Evolutionary conservation across 2,888 invertebrate genomes (phyloP).

Genomic region (Hipparchia semele): DNA sequence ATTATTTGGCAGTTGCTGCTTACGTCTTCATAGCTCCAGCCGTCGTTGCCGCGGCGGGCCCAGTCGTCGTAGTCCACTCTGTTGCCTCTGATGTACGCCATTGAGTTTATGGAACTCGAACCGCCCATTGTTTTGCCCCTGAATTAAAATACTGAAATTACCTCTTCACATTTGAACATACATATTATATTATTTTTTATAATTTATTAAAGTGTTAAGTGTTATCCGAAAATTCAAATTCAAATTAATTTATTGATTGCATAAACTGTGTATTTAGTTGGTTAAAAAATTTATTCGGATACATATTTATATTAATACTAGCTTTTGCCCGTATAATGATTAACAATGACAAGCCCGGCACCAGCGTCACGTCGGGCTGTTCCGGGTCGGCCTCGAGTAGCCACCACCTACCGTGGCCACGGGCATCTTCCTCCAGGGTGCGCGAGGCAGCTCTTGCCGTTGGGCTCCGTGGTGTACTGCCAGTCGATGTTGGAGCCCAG

Average conservation of each 20-base stretch:
- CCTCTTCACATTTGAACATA: background rate
- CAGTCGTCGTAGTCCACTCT: conserved; percentile 85
- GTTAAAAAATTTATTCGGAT: no score
- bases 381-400: no score
- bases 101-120: conserved; percentile 84
- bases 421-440: conserved; percentile 75
- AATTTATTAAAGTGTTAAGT: no score
- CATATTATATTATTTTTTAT: no score
- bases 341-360: no score
- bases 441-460: conserved; percentile 82
- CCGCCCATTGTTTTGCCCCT: conserved; percentile 87
- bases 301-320: no score
- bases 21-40: conserved; percentile 84
- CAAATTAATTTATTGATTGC: no score
- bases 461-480: conserved; percentile 84
- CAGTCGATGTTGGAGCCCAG: conserved; percentile 86
- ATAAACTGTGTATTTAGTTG: no score
- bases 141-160: conserved; percentile 35
- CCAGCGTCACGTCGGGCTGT: no score
- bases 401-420: conserved; percentile 71
- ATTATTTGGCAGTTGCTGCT: conserved; percentile 33
- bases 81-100: conserved; percentile 84
- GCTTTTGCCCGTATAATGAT: no score
- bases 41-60: conserved; percentile 83
- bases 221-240: no score